Conservation (phyloP, 2,888 invertebrate genomes). For the Latheticus oryzae region DNA sequence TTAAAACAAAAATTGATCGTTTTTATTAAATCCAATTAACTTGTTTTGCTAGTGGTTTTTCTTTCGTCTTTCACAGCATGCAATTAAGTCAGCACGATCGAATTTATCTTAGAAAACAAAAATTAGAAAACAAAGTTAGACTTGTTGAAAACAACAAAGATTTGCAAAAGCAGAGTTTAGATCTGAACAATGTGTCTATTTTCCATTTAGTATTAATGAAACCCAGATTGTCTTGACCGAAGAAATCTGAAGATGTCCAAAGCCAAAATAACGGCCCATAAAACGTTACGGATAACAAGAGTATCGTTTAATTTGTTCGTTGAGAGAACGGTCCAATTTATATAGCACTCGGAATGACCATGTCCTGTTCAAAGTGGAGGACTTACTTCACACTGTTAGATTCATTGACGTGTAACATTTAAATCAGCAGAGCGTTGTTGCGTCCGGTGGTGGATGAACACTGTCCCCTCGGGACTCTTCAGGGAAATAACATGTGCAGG, state of each 20-base stretch:
- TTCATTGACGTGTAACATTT: slow-evolving; percentile 57
- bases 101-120: no score
- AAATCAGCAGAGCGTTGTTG: slow-evolving; percentile 53
- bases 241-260: slow-evolving; percentile 1
- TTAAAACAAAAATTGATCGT: slow-evolving; percentile 18
- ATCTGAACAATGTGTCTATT: no score
- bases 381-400: slow-evolving; percentile 33
- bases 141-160: no score
- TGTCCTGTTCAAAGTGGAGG: slow-evolving; percentile 21
- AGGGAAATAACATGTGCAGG: slow-evolving; percentile 56
- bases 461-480: slow-evolving; percentile 50
- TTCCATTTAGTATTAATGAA: no score
- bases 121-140: no score
- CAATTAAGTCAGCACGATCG: no score
- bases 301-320: slow-evolving; percentile 32
- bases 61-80: no score
- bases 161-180: no score
- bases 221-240: no score
- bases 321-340: slow-evolving; percentile 30
- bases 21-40: slow-evolving; percentile 13
- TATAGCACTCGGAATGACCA: slow-evolving; percentile 28
- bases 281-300: slow-evolving; percentile 28
- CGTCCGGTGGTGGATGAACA: slow-evolving; percentile 45
- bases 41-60: slow-evolving; percentile 3
- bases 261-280: slow-evolving; percentile 17